Conservation (phyloP, 2,797 vertebrate species). For the Mastacembelus armatus region DNA sequence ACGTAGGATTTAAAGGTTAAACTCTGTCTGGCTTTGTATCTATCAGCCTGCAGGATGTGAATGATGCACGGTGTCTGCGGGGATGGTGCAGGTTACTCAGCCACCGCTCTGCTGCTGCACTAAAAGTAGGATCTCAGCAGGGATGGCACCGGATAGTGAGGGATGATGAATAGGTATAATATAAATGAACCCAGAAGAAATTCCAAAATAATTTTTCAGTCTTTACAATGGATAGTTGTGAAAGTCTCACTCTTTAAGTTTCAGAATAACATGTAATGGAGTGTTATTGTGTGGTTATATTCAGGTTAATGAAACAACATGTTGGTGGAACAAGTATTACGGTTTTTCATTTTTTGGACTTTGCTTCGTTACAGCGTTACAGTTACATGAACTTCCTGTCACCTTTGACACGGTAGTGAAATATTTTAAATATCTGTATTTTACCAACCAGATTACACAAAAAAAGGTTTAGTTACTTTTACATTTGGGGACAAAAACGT, state of each 20-base stretch:
- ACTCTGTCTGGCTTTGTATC: background rate
- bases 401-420: background rate
- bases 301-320: background rate
- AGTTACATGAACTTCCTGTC: background rate
- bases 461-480: background rate
- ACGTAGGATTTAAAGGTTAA: conserved; percentile 7
- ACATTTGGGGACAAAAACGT: conserved; percentile 8
- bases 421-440: background rate
- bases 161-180: conserved; percentile 35
- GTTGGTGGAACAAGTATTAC: background rate
- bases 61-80: background rate
- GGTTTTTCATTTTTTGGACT: conserved; percentile 4
- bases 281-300: background rate
- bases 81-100: conserved; percentile 14
- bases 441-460: background rate
- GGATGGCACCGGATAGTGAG: conserved; percentile 35
- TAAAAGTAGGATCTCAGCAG: conserved; percentile 34
- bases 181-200: conserved; percentile 30
- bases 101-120: conserved; percentile 6
- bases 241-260: background rate
- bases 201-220: background rate
- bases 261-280: background rate
- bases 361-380: background rate
- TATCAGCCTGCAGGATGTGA: conserved; percentile 7
- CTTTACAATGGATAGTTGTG: background rate